A percentile compares a stretch with the other conserved stretches of the same genome.
phyloP scores from a whole-genome alignment of 2,888 invertebrate genomes.

The Lagria hirta region DNA sequence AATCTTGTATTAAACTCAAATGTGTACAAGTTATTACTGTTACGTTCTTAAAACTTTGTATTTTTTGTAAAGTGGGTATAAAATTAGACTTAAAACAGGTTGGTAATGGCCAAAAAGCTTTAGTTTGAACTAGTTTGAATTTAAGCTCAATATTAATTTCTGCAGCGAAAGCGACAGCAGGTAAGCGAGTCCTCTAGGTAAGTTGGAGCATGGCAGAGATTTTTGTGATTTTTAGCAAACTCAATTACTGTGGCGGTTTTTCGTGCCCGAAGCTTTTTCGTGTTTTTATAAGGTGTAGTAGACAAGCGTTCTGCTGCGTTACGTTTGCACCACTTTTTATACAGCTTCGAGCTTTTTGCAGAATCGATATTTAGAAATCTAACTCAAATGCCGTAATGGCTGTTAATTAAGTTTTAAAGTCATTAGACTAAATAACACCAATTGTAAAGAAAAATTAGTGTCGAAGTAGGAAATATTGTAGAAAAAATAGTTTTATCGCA shows the following conservation, averaged over 20 bases:
- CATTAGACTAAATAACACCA: background rate
- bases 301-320: constrained; percentile 31
- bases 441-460: no score
- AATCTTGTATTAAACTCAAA: no score
- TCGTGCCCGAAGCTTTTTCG: constrained; percentile 37
- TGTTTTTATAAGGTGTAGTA: constrained; percentile 44
- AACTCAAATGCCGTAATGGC: constrained; percentile 11
- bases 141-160: constrained; percentile 14
- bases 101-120: no score
- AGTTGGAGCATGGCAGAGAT: constrained; percentile 36
- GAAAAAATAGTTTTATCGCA: no score
- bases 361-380: constrained; percentile 32
- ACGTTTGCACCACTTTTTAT: constrained; percentile 31
- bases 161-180: constrained; percentile 22
- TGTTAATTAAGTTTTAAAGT: constrained; percentile 9
- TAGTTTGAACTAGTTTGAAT: no score
- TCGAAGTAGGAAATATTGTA: no score
- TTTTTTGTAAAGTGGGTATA: no score
- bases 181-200: constrained; percentile 26
- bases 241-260: constrained; percentile 45
- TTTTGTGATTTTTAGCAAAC: constrained; percentile 51
- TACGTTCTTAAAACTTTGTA: no score
- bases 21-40: no score
- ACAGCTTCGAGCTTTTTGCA: constrained; percentile 25
- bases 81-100: no score